These are phyloP conservation scores for Triplophysa yarkandensis DNA, from an alignment of 2,797 vertebrate genomes.

Conservation along the genomic window DNA sequence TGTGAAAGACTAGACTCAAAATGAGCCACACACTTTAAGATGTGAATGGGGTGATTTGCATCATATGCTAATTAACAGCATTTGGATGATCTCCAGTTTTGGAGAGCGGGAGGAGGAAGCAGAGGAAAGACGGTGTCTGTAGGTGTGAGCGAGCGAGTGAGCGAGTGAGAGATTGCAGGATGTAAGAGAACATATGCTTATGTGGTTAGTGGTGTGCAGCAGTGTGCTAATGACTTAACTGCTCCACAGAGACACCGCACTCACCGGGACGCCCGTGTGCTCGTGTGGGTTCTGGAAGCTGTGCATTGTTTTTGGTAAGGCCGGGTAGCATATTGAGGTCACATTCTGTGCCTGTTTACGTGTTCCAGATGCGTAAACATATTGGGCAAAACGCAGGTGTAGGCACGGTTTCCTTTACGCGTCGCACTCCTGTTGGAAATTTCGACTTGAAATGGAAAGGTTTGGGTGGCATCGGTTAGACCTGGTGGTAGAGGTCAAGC, in stretches of 20 bases:
- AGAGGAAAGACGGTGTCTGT: conserved; percentile 25
- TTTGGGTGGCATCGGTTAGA: not conserved
- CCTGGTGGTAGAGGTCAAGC: not conserved
- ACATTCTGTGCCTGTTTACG: conserved; percentile 30
- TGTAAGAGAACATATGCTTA: conserved; percentile 57
- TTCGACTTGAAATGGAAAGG: not conserved
- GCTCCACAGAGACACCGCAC: conserved; percentile 62
- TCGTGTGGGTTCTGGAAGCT: conserved; percentile 5
- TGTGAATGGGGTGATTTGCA: conserved; percentile 45
- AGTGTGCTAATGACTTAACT: conserved; percentile 70
- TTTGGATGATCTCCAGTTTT: conserved; percentile 52
- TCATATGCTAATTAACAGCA: conserved; percentile 45
- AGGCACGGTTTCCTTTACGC: conserved; percentile 1
- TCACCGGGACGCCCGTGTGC: conserved; percentile 47
- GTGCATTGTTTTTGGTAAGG: conserved; percentile 16
- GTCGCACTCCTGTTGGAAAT: not conserved
- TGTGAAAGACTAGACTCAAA: conserved; percentile 3
- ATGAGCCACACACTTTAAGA: conserved; percentile 28
- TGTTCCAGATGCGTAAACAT: conserved; percentile 38
- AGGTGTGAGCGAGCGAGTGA: conserved; percentile 19
- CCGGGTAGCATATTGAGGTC: conserved; percentile 37
- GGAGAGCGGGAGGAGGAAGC: conserved; percentile 31
- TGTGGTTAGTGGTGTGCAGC: conserved; percentile 57
- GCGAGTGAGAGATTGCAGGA: conserved; percentile 41
- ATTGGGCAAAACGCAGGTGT: not conserved